phyloP scores from a whole-genome alignment of 2,113 vertebrate species.

The Albula goreensis region DNA sequence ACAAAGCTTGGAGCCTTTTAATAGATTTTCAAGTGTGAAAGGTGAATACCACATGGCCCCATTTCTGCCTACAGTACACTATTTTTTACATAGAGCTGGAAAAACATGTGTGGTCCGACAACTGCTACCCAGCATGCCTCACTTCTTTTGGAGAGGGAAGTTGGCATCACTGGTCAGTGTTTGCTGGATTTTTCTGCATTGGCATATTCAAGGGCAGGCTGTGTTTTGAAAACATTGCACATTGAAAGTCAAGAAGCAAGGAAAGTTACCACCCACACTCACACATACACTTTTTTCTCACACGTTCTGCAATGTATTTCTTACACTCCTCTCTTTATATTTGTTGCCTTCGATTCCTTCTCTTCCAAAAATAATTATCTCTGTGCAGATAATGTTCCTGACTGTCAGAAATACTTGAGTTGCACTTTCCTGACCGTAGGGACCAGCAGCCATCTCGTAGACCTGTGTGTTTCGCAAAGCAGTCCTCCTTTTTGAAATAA shows the following conservation, averaged over 20 bases:
- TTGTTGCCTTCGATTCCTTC: background rate
- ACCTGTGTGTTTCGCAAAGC: slow-evolving; percentile 12
- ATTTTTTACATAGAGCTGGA: no score
- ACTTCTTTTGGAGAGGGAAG: no score
- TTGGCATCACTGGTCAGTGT: no score
- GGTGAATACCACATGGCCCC: background rate
- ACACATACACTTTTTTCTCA: no score
- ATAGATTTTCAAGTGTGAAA: slow-evolving; percentile 9
- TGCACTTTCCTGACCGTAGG: background rate
- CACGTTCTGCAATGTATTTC: background rate
- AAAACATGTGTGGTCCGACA: no score
- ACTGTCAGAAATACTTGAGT: background rate
- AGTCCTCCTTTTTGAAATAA: slow-evolving; percentile 10
- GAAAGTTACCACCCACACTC: background rate
- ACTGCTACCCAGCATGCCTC: no score
- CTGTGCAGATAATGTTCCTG: background rate
- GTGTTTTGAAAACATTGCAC: background rate
- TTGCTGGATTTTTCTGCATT: background rate
- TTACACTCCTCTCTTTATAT: background rate
- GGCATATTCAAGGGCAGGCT: background rate
- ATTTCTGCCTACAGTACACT: no score
- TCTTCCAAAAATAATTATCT: background rate
- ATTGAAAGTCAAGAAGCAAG: background rate
- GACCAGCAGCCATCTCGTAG: background rate
- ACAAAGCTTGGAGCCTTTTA: background rate